These are phyloP conservation scores for Coremacera marginata DNA, from an alignment of 2,888 invertebrate species.

Conservation along the genomic window DNA sequence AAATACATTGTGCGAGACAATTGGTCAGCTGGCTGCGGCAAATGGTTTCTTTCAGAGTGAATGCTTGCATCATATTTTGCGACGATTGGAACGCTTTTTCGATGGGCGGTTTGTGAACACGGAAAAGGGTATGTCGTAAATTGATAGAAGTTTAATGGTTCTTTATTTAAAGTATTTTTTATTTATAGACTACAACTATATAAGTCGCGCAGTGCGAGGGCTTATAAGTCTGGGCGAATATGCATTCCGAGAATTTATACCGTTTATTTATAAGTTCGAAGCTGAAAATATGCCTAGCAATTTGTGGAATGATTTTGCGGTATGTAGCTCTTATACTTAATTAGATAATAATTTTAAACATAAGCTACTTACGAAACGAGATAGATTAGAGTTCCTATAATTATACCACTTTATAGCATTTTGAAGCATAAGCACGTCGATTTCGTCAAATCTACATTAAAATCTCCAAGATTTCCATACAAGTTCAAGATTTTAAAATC, in stretches of 20 bases:
- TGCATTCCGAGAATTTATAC: slow-evolving; percentile 67
- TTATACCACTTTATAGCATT: no score
- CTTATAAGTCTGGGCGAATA: slow-evolving; percentile 65
- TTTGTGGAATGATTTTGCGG: slow-evolving; percentile 60
- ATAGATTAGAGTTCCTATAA: no score
- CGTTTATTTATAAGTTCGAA: slow-evolving; percentile 63
- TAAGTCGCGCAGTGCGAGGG: slow-evolving; percentile 63
- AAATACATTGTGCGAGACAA: slow-evolving; percentile 62
- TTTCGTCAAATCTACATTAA: no score
- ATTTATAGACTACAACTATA: slow-evolving; percentile 62
- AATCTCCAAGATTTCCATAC: no score
- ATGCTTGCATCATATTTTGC: slow-evolving; percentile 61
- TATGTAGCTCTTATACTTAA: slow-evolving; percentile 40
- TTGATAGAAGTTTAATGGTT: no score
- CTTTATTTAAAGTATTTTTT: not conserved
- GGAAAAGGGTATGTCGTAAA: slow-evolving; percentile 54
- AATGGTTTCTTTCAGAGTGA: slow-evolving; percentile 66
- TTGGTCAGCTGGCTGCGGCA: slow-evolving; percentile 61
- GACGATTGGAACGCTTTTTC: slow-evolving; percentile 63
- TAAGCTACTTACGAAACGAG: no score
- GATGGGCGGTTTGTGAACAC: slow-evolving; percentile 55
- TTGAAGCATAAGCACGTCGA: no score
- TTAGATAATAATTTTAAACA: no score
- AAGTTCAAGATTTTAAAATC: no score
- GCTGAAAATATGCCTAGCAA: slow-evolving; percentile 58